These are phyloP conservation scores for Gari tellinella DNA, from an alignment of 2,888 invertebrate genomes.

Conservation along the genomic window DNA sequence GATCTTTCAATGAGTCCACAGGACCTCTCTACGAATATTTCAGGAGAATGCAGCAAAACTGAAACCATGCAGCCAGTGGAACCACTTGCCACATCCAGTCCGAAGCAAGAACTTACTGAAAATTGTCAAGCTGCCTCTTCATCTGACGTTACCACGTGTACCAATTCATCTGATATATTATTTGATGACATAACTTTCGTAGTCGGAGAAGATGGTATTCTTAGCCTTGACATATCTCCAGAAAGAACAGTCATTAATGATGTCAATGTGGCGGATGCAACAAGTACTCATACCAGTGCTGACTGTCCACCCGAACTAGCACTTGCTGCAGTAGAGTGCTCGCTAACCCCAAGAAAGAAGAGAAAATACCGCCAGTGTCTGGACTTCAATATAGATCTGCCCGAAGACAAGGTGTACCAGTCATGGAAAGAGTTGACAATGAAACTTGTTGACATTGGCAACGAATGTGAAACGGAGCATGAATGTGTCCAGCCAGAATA, in stretches of 20 bases:
- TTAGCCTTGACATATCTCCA: constrained; percentile 1
- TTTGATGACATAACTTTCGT: constrained; percentile 1
- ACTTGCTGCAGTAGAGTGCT: background rate
- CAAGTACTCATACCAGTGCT: background rate
- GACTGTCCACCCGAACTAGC: constrained; percentile 3
- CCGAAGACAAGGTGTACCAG: background rate
- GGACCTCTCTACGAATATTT: background rate
- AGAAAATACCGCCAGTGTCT: background rate
- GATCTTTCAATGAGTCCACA: background rate
- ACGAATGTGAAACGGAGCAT: too few species aligned
- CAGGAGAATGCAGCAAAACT: too few species aligned
- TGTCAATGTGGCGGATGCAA: background rate
- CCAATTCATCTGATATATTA: background rate
- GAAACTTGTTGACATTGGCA: too few species aligned
- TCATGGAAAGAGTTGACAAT: too few species aligned
- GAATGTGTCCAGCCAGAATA: constrained; percentile 1
- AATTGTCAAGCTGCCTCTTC: background rate
- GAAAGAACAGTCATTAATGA: too few species aligned
- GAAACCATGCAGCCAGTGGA: too few species aligned
- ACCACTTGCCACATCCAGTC: constrained; percentile 3
- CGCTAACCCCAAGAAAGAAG: constrained; percentile 3
- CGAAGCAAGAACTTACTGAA: background rate
- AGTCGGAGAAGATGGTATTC: constrained; percentile 2
- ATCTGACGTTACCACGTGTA: background rate
- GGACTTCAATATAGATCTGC: background rate